These are phyloP conservation scores for Nothocercus julius DNA, from an alignment of 2,113 vertebrate species.

Conservation along the genomic window DNA sequence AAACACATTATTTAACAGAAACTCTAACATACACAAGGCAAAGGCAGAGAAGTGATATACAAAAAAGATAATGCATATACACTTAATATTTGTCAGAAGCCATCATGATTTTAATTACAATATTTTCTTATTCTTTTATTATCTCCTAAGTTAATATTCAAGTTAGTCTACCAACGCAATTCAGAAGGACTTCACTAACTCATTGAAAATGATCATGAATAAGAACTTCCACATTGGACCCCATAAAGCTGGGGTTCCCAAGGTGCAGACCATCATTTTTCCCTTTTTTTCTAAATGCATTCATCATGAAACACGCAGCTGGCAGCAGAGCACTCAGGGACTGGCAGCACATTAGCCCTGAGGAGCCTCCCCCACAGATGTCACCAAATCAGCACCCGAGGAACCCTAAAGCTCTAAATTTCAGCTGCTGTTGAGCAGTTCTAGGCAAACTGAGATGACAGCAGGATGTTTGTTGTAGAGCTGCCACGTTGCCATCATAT, in stretches of 20 bases:
- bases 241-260: not conserved
- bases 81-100: not conserved
- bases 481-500: not conserved
- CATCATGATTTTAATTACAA: not conserved
- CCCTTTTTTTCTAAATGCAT: not conserved
- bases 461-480: not conserved
- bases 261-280: not conserved
- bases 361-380: not conserved
- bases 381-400: not conserved
- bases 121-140: not conserved
- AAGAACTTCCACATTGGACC: not conserved
- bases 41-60: not conserved
- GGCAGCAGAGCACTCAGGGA: constrained; percentile 37
- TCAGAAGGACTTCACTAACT: not conserved
- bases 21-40: not conserved
- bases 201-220: not conserved
- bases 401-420: not conserved
- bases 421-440: not conserved
- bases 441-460: not conserved
- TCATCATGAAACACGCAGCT: constrained; percentile 30
- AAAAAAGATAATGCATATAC: not conserved
- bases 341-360: not conserved
- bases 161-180: not conserved
- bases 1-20: not conserved
- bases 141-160: not conserved